Conservation (phyloP, 2,888 invertebrate species). For the Platycheirus rosarum region DNA sequence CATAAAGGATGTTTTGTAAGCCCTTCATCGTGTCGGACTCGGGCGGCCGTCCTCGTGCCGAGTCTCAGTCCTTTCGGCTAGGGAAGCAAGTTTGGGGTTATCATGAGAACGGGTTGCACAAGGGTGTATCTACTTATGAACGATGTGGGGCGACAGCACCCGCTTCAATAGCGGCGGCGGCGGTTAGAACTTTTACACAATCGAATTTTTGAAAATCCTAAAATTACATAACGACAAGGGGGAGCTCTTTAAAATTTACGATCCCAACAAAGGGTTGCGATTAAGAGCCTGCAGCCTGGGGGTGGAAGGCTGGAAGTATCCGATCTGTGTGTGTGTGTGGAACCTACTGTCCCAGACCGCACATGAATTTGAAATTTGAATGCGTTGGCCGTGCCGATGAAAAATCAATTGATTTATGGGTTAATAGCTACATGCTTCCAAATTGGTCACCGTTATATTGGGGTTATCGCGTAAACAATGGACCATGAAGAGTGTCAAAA, state of each 20-base stretch:
- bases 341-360: no score
- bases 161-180: constrained; percentile 22
- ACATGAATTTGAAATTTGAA: constrained; percentile 51
- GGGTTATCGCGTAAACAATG: constrained; percentile 27
- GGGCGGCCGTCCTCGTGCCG: constrained; percentile 1
- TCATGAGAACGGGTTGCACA: constrained; percentile 32
- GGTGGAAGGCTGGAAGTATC: neutral
- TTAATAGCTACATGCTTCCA: constrained; percentile 40
- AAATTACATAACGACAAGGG: constrained; percentile 58
- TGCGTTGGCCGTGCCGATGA: constrained; percentile 38
- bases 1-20: constrained; percentile 61
- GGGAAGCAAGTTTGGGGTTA: constrained; percentile 36
- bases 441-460: constrained; percentile 39
- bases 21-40: constrained; percentile 35
- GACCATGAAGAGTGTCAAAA: constrained; percentile 42
- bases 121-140: constrained; percentile 17
- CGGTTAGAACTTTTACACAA: constrained; percentile 54
- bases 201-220: constrained; percentile 65
- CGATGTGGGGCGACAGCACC: constrained; percentile 19
- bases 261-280: constrained; percentile 32
- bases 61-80: constrained; percentile 21
- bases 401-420: constrained; percentile 60
- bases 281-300: neutral
- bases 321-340: no score
- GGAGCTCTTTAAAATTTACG: constrained; percentile 64